Percentiles rank a stretch among this genome's conserved stretches.
phyloP scores from a whole-genome alignment of 2,113 vertebrate species.

The Oryzias woworae region DNA sequence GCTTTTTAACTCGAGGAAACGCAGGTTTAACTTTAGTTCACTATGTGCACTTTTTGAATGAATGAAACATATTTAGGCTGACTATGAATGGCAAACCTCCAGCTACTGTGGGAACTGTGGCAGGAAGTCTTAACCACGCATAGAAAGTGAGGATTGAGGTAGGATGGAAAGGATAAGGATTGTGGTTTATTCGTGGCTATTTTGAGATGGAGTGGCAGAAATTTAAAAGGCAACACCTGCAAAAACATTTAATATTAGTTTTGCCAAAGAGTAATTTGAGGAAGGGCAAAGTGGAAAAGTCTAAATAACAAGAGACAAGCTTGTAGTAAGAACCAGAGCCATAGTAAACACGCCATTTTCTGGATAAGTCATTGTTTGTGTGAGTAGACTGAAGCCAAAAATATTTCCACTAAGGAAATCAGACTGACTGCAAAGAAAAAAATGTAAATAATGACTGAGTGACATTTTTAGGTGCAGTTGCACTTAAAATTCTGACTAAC shows the following conservation, averaged over 20 bases:
- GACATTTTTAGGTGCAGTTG: too few species aligned
- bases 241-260: neutral
- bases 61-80: neutral
- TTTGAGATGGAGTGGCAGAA: neutral
- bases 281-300: neutral
- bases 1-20: neutral
- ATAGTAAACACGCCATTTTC: too few species aligned
- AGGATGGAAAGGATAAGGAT: neutral
- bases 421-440: too few species aligned
- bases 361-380: too few species aligned
- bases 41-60: neutral
- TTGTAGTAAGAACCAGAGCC: neutral
- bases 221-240: neutral
- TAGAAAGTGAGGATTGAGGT: neutral
- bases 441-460: too few species aligned
- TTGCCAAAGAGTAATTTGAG: neutral
- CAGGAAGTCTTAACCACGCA: neutral
- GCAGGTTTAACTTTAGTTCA: neutral
- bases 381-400: too few species aligned
- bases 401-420: too few species aligned
- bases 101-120: neutral
- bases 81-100: neutral
- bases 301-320: neutral
- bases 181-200: neutral
- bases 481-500: too few species aligned